Conservation (phyloP, 2,113 vertebrate species). For the Sturnira hondurensis region DNA sequence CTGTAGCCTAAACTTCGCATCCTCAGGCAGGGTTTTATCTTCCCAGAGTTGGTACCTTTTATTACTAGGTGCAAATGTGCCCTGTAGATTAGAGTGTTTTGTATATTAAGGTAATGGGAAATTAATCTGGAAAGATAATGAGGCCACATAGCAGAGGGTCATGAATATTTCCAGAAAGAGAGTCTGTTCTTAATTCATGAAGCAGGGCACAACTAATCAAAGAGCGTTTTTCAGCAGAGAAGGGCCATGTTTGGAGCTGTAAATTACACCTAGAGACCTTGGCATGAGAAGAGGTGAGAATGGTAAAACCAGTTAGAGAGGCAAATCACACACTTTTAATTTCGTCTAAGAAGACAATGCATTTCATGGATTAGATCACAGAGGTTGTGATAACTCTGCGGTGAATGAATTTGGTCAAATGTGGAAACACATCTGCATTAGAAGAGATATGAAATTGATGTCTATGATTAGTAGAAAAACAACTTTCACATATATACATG, state of each 20-base stretch:
- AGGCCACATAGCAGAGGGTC: neutral
- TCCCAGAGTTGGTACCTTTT: neutral
- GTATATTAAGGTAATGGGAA: neutral
- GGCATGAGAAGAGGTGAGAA: neutral
- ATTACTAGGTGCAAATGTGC: neutral
- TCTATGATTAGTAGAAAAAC: neutral
- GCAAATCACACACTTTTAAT: neutral
- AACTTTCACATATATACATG: neutral
- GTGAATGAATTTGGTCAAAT: neutral
- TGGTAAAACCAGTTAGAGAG: neutral
- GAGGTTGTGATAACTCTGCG: neutral
- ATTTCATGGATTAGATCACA: neutral
- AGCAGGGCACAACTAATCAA: neutral
- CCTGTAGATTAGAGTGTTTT: neutral
- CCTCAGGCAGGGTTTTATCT: neutral
- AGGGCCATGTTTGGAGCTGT: neutral
- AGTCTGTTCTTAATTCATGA: neutral
- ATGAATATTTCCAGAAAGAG: neutral
- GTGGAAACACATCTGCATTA: neutral
- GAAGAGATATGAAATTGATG: neutral
- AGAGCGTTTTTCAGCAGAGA: neutral
- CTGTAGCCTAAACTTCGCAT: neutral
- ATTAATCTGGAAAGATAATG: neutral
- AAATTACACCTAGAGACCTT: neutral
- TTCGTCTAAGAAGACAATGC: neutral